Percentiles rank a stretch among this genome's conserved stretches.
phyloP scores from a whole-genome alignment of 2,797 vertebrate species.

The Coregonus sp. region DNA sequence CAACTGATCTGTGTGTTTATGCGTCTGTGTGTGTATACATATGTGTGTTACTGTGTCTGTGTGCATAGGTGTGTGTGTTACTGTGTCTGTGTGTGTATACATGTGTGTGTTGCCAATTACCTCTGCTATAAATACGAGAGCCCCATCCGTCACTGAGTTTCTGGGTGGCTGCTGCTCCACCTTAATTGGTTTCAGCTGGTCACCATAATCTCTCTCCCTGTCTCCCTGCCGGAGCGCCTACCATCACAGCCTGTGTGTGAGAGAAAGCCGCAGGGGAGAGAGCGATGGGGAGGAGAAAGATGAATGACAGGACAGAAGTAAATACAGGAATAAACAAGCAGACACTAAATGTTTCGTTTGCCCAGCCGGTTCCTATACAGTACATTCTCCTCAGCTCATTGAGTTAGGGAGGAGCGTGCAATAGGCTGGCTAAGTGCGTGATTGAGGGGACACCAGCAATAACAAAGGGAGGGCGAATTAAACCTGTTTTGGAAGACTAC shows the following conservation, averaged over 20 bases:
- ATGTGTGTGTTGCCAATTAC: constrained; percentile 99
- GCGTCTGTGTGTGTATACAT: constrained; percentile 5
- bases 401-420: neutral
- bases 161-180: constrained; percentile 94
- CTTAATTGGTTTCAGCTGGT: constrained; percentile 97
- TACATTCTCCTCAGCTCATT: constrained; percentile 32
- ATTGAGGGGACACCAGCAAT: constrained; percentile 9
- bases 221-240: constrained; percentile 66
- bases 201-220: constrained; percentile 74
- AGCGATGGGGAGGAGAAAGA: constrained; percentile 63
- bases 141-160: constrained; percentile 97
- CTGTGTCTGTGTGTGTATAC: constrained; percentile 60
- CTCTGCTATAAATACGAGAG: constrained; percentile 93
- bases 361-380: constrained; percentile 44
- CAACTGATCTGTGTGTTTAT: neutral
- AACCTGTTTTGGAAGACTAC: constrained; percentile 56
- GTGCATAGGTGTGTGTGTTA: constrained; percentile 44
- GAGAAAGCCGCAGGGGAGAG: constrained; percentile 79
- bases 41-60: constrained; percentile 53
- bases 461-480: constrained; percentile 32
- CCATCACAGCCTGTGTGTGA: constrained; percentile 80
- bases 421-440: neutral
- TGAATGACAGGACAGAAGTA: constrained; percentile 80
- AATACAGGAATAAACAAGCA: constrained; percentile 82
- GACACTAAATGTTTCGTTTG: constrained; percentile 76